Conservation (phyloP, 1,140 invertebrate species). For the Scylla paramamosain region DNA sequence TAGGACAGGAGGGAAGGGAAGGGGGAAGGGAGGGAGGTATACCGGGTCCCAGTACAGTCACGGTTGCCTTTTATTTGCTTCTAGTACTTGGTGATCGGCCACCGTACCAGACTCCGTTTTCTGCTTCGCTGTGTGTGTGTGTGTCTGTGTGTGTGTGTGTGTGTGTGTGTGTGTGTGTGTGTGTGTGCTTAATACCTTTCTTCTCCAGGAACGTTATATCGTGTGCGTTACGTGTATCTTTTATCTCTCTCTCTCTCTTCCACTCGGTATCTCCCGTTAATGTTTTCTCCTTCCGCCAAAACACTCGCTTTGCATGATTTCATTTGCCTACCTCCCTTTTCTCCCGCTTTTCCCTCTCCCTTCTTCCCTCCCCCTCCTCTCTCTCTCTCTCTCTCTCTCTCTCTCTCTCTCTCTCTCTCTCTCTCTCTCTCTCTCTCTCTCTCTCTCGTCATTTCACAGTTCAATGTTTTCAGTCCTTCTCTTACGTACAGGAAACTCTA, state of each 20-base stretch:
- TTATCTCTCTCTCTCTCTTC: not conserved
- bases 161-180: conserved; percentile 50
- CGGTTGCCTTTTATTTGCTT: conserved; percentile 32
- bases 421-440: not conserved
- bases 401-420: not conserved
- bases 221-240: not conserved
- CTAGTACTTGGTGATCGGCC: conserved; percentile 38
- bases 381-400: not conserved
- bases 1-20: not conserved
- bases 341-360: not conserved
- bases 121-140: conserved; percentile 29
- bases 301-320: not conserved
- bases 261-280: not conserved
- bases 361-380: not conserved
- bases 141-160: conserved; percentile 49
- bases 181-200: not conserved
- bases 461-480: not conserved
- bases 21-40: not conserved
- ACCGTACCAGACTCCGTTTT: not conserved
- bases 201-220: not conserved
- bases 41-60: not conserved
- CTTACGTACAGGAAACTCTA: not conserved
- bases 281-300: conserved; percentile 17
- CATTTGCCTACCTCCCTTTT: not conserved
- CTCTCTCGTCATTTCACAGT: not conserved